A percentile compares a stretch with the other conserved stretches of the same genome.
Evolutionary conservation across 2,113 vertebrate species (phyloP).

Genomic region (Carassius gibelio): DNA sequence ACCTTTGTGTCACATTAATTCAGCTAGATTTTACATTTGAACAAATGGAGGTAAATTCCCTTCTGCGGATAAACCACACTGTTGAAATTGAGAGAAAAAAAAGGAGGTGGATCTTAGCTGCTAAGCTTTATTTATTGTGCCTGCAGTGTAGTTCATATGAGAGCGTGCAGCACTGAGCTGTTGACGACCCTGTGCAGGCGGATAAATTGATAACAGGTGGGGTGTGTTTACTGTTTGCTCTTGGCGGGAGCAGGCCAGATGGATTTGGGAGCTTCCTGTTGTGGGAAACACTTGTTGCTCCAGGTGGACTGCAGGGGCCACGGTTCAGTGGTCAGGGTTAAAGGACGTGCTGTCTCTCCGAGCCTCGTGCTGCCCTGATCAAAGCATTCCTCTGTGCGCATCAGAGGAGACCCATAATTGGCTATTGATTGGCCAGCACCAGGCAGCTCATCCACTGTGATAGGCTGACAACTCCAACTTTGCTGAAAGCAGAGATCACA

Average conservation of each 20-base stretch:
- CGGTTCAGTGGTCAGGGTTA: constrained; percentile 73
- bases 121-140: not conserved
- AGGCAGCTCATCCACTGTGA: constrained; percentile 47
- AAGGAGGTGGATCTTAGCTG: not conserved
- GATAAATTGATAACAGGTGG: constrained; percentile 68
- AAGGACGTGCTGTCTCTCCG: constrained; percentile 71
- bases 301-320: constrained; percentile 77
- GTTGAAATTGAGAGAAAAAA: constrained; percentile 56
- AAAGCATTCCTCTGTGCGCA: constrained; percentile 80
- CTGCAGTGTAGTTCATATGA: not conserved
- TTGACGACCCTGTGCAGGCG: constrained; percentile 60
- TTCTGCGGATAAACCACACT: not conserved
- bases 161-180: constrained; percentile 38
- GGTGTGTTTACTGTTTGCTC: constrained; percentile 68
- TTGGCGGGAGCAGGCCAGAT: constrained; percentile 60
- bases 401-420: constrained; percentile 83
- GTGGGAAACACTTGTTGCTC: constrained; percentile 58
- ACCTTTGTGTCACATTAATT: not conserved
- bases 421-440: constrained; percentile 79
- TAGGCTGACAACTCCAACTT: constrained; percentile 53
- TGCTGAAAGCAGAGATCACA: constrained; percentile 53
- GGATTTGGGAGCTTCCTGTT: constrained; percentile 60
- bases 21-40: not conserved
- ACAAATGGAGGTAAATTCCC: not conserved
- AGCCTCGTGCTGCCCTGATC: constrained; percentile 78